Conservation (phyloP, 2,797 vertebrate species). For the Argentina silus region DNA sequence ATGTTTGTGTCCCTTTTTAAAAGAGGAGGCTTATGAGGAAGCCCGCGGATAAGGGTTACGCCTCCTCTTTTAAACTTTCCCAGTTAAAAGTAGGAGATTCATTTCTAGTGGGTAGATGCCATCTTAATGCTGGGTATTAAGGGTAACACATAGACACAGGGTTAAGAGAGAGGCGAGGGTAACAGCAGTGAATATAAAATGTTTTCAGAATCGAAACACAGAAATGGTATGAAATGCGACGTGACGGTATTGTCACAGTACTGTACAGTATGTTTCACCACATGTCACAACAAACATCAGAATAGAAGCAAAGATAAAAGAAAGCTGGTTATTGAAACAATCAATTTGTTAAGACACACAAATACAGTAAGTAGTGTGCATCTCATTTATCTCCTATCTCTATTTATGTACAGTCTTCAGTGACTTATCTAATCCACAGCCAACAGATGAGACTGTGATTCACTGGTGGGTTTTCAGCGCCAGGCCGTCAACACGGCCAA, state of each 20-base stretch:
- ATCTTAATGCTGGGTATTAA: conserved; percentile 54
- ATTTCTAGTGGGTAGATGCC: conserved; percentile 56
- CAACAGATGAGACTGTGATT: conserved; percentile 70
- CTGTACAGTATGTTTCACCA: too few species aligned
- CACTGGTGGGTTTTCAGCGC: conserved; percentile 63
- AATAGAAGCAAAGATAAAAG: too few species aligned
- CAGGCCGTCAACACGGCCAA: conserved; percentile 62
- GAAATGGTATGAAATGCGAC: background rate
- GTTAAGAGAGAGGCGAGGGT: conserved; percentile 52
- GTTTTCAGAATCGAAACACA: background rate
- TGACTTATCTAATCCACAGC: conserved; percentile 2
- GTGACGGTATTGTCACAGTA: background rate
- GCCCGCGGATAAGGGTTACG: conserved; percentile 59
- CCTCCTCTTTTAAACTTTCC: conserved; percentile 70
- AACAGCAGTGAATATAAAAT: conserved; percentile 41
- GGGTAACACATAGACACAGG: background rate
- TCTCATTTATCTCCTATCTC: too few species aligned
- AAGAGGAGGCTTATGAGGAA: conserved; percentile 59
- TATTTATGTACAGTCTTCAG: too few species aligned
- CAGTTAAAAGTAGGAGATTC: conserved; percentile 66
- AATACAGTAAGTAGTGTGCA: too few species aligned
- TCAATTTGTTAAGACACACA: too few species aligned
- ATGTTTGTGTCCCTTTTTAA: conserved; percentile 63
- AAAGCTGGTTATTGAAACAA: background rate
- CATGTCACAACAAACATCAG: too few species aligned